Conservation (phyloP, 2,797 vertebrate genomes). For the Melanotaenia pygmaea region DNA sequence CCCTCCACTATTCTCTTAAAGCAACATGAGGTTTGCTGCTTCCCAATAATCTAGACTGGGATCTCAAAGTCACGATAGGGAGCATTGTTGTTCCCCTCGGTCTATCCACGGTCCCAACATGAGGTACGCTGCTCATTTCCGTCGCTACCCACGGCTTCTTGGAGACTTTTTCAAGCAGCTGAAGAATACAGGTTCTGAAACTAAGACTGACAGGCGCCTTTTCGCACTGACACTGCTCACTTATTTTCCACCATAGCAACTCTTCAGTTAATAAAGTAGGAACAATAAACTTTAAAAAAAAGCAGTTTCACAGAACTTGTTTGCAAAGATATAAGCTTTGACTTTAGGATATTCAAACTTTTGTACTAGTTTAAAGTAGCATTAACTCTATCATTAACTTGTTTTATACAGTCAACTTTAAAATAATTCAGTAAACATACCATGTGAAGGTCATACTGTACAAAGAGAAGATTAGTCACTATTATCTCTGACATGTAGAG, state of each 20-base stretch:
- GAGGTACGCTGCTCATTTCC: conserved; percentile 79
- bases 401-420: no score
- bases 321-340: neutral
- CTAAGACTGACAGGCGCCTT: conserved; percentile 27
- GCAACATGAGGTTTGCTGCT: conserved; percentile 69
- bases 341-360: neutral
- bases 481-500: no score
- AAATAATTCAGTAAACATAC: no score
- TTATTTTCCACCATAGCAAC: conserved; percentile 22
- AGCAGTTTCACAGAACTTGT: conserved; percentile 10
- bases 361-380: no score
- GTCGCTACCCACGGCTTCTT: conserved; percentile 66
- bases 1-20: conserved; percentile 75
- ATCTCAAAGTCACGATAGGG: conserved; percentile 74
- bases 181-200: conserved; percentile 66
- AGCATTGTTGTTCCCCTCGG: conserved; percentile 65
- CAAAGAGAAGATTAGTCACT: no score
- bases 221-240: conserved; percentile 19
- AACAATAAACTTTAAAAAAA: conserved; percentile 5
- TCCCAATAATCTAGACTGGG: conserved; percentile 77
- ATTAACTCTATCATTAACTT: no score
- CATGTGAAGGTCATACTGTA: no score
- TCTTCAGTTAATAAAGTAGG: neutral
- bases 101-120: conserved; percentile 60
- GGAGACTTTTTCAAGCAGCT: conserved; percentile 63